Percentiles rank a stretch among this genome's conserved stretches.
Evolutionary conservation across 2,797 vertebrate species (phyloP).

Genomic region (Eupleurogrammus muticus): DNA sequence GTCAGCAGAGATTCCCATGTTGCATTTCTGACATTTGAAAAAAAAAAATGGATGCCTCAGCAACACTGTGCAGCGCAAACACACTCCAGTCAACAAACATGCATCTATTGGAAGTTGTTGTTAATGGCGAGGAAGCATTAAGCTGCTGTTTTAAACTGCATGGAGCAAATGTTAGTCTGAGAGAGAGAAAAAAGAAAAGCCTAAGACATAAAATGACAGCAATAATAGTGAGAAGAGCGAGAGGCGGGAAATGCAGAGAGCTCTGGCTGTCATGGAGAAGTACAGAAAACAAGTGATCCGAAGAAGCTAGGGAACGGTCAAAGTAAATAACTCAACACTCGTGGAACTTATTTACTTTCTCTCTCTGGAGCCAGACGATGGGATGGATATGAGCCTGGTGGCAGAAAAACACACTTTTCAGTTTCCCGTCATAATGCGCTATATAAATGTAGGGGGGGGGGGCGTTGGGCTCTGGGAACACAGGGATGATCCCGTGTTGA

Average conservation of each 20-base stretch:
- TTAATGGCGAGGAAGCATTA: slow-evolving; percentile 13
- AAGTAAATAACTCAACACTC: neutral
- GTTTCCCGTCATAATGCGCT: no score
- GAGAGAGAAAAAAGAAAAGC: slow-evolving; percentile 3
- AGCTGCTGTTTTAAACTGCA: slow-evolving; percentile 45
- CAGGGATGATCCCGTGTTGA: no score
- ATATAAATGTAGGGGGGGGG: no score
- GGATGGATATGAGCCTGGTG: no score
- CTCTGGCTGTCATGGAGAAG: neutral
- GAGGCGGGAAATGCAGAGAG: neutral
- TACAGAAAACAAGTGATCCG: neutral
- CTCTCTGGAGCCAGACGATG: no score
- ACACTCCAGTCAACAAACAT: slow-evolving; percentile 22
- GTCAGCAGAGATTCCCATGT: slow-evolving; percentile 23
- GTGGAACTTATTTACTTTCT: no score
- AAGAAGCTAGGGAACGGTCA: neutral
- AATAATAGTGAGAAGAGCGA: neutral
- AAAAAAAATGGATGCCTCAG: slow-evolving; percentile 36
- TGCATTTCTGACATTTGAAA: slow-evolving; percentile 43
- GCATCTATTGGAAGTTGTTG: slow-evolving; percentile 39
- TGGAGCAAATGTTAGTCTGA: neutral
- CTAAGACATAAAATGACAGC: no score
- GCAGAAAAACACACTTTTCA: no score
- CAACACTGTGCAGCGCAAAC: slow-evolving; percentile 15
- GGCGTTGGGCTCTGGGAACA: no score